Conservation (phyloP, 2,113 vertebrate species). For the Campylomormyrus tamandua region DNA sequence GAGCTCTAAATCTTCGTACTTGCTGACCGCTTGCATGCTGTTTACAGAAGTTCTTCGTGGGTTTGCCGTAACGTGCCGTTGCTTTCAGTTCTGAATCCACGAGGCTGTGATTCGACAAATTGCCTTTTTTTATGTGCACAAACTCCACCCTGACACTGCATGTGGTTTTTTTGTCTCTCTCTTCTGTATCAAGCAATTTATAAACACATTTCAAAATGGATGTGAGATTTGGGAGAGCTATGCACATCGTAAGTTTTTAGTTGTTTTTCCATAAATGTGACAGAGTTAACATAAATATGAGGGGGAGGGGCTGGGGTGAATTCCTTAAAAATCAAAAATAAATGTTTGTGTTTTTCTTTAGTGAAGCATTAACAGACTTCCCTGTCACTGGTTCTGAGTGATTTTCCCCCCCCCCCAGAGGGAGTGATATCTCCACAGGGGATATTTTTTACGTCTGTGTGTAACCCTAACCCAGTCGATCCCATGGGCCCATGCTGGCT, state of each 20-base stretch:
- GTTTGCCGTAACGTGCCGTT: not conserved
- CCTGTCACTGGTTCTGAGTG: not conserved
- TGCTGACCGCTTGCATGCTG: not conserved
- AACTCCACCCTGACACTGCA: not conserved
- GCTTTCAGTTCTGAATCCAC: not conserved
- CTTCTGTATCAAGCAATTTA: not conserved
- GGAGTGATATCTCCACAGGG: not conserved
- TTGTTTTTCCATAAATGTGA: not conserved
- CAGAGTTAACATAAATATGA: not conserved
- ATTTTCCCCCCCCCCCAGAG: not conserved
- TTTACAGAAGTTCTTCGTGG: not conserved
- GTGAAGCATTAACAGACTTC: not conserved
- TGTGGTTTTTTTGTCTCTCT: not conserved
- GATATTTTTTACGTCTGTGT: not conserved
- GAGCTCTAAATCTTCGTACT: not conserved
- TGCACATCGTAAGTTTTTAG: not conserved
- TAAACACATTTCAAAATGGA: not conserved
- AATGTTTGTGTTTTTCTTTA: not conserved
- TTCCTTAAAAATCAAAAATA: not conserved
- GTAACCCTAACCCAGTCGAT: too few species aligned
- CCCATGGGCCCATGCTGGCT: not conserved
- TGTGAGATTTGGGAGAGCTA: not conserved
- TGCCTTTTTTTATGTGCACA: not conserved
- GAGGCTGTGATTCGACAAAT: not conserved
- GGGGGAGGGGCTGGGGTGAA: not conserved